Percentiles rank a stretch among this genome's conserved stretches.
Conservation (phyloP, 2,113 vertebrate genomes). For the Himantopus leucocephalus region DNA sequence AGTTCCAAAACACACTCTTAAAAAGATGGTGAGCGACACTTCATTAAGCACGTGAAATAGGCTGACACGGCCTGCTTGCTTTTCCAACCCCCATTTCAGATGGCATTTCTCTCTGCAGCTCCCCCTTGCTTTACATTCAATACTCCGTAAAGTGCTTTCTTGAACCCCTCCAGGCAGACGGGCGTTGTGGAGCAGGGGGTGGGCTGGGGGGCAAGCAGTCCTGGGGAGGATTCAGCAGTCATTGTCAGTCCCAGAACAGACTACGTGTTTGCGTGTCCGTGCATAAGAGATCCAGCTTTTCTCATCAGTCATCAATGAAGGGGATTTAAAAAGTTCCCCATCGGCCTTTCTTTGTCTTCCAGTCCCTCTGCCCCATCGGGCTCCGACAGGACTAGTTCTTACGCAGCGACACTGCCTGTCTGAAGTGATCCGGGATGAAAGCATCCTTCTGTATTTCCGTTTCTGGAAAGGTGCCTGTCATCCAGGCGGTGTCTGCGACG, state of each 20-base stretch:
- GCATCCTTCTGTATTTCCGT: not conserved
- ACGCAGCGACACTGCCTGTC: not conserved
- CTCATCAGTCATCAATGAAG: not conserved
- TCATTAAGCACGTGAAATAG: conserved; percentile 15
- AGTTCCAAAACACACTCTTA: not conserved
- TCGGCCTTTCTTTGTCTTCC: not conserved
- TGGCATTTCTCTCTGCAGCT: not conserved
- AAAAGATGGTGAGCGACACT: conserved; percentile 19
- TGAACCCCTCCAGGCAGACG: not conserved
- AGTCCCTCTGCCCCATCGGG: not conserved
- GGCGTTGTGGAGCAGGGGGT: accelerated
- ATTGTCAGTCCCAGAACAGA: not conserved
- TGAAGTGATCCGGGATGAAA: not conserved
- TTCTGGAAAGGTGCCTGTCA: not conserved
- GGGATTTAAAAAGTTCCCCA: not conserved
- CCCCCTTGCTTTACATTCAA: not conserved
- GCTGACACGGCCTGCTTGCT: not conserved
- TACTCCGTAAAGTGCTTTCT: not conserved
- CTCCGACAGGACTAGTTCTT: not conserved
- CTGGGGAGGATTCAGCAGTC: not conserved
- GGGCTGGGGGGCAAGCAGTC: not conserved
- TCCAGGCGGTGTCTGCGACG: not conserved
- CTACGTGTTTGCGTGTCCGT: not conserved
- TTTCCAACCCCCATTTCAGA: not conserved
- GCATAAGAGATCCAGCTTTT: not conserved